A percentile compares a stretch with the other conserved stretches of the same genome.
These are phyloP conservation scores for Molossus alvarezi DNA, from an alignment of 2,797 vertebrate genomes.

Conservation along the genomic window DNA sequence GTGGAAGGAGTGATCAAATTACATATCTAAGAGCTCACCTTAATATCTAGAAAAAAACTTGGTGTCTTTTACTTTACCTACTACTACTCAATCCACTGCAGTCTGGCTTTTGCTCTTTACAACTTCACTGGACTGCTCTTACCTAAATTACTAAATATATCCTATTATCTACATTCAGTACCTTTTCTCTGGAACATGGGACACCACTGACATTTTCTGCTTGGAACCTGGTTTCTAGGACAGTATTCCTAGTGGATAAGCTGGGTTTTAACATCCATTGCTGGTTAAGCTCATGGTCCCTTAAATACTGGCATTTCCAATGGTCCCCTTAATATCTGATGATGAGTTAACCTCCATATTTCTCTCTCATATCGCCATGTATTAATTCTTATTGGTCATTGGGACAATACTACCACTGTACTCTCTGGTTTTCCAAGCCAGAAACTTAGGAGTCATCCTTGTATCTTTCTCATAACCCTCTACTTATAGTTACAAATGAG, in stretches of 20 bases:
- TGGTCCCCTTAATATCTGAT: not conserved
- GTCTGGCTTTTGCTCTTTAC: not conserved
- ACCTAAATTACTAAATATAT: not conserved
- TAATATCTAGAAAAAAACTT: not conserved
- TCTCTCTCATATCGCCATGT: not conserved
- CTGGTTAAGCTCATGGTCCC: not conserved
- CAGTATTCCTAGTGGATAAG: not conserved
- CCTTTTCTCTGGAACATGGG: not conserved
- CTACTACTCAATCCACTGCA: not conserved
- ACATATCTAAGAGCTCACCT: not conserved
- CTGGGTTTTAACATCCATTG: slow-evolving; percentile 40
- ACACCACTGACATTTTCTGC: not conserved
- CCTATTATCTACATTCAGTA: not conserved
- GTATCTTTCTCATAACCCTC: not conserved
- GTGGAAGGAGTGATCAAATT: not conserved
- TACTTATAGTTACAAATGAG: not conserved
- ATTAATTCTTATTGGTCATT: not conserved
- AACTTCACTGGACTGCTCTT: not conserved
- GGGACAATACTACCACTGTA: not conserved
- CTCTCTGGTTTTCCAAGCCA: not conserved
- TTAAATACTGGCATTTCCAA: not conserved
- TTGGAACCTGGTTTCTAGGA: slow-evolving; percentile 30
- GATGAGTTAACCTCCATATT: not conserved
- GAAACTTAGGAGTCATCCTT: not conserved
- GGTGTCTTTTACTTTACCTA: not conserved